phyloP scores from a whole-genome alignment of 2,113 vertebrate genomes.

The Cynoglossus semilaevis region DNA sequence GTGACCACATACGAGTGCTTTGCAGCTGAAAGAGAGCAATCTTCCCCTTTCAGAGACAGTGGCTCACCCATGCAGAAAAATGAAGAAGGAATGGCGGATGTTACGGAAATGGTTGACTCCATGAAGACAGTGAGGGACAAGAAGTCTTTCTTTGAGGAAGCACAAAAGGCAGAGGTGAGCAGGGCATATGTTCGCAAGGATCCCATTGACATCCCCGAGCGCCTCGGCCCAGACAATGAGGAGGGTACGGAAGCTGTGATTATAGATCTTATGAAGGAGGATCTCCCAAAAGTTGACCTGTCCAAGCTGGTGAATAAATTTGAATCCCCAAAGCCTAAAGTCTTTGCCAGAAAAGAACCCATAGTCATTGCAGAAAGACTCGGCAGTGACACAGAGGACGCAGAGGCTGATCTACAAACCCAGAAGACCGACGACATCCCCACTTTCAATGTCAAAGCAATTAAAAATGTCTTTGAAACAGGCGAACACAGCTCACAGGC shows the following conservation, averaged over 20 bases:
- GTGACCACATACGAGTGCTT: constrained; percentile 53
- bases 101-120: constrained; percentile 67
- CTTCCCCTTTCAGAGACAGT: constrained; percentile 73
- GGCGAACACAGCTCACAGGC: constrained; percentile 76
- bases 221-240: constrained; percentile 67
- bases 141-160: constrained; percentile 78
- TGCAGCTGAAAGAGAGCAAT: constrained; percentile 69
- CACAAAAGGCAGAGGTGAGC: constrained; percentile 75
- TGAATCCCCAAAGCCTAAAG: constrained; percentile 71
- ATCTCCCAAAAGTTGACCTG: constrained; percentile 72
- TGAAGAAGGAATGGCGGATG: constrained; percentile 54
- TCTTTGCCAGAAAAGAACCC: constrained; percentile 74
- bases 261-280: constrained; percentile 65
- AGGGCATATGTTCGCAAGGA: constrained; percentile 71
- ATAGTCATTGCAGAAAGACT: constrained; percentile 74
- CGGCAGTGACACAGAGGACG: constrained; percentile 70
- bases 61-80: constrained; percentile 71
- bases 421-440: constrained; percentile 70
- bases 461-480: constrained; percentile 79
- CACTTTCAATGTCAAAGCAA: constrained; percentile 75
- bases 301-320: constrained; percentile 76
- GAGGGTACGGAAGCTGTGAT: constrained; percentile 61
- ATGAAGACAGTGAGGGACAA: constrained; percentile 79
- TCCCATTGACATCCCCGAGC: constrained; percentile 75
- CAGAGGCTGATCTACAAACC: constrained; percentile 61